Base-by-base conservation (phyloP, 2,797 vertebrate species). In the Chelmon rostratus region DNA sequence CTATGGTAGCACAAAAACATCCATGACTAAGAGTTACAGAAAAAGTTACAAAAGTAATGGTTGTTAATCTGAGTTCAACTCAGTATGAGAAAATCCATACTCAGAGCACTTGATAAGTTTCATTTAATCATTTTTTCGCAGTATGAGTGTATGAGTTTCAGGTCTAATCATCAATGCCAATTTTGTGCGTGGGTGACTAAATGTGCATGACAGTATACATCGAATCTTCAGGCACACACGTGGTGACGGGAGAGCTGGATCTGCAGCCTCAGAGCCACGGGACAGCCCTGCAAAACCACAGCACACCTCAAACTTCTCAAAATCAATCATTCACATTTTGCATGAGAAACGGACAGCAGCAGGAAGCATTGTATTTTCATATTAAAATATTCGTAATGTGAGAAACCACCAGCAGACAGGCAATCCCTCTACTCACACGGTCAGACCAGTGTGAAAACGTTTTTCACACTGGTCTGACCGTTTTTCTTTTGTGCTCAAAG, bases 141-240 rank as follows among this genome's bases (percentile, higher is more conserved):
- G 33, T 68, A 86, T 92, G 89, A 89, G 76, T 88, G 42, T 68
- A 2, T 8, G 8, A 84, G 84, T 92, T 91, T 93, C 88, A 86
- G 40, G 35, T 86, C 10, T 2, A 49, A 83, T 83, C 78, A 84
- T 69, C 73, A 57, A 50, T 31, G 40, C 10, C 69, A 83, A 84
- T 83, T 84, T 82, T 38, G 37, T 40, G 78, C 76, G 47, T 59
- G 56, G 82, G 50, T 12, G 33, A 25, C 19, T 37, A 63, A 59
- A 70, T 9, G 44, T 52, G 65, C 58, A 76, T 52, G 8, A 59
- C 3, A 35, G 63, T 61, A 40, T 25, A 56, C 16, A 49, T 4
- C 0, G 18, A 42, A 44, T 75, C 44, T 69, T 68, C 19, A 59
- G 28, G 15, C 49, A n/a, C 53, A 25, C 23, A 38, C 64, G 59